phyloP scores from a whole-genome alignment of 2,888 invertebrate genomes.

The Mesorhabditis sp. region DNA sequence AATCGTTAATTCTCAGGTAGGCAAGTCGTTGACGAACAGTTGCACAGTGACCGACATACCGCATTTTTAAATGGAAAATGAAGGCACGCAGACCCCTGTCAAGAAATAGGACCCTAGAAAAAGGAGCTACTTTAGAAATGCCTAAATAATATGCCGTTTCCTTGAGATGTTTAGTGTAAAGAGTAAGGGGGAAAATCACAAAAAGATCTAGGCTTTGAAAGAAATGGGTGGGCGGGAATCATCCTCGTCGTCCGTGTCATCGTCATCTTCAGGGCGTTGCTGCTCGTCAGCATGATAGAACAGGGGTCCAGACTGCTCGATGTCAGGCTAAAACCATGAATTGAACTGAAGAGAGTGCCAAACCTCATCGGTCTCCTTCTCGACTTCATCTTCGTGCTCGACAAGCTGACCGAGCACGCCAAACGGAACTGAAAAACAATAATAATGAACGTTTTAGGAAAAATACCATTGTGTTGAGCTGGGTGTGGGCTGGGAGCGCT shows the following conservation, averaged over 20 bases:
- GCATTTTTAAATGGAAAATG: too few relatives aligned
- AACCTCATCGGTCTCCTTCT: slow-evolving; percentile 9
- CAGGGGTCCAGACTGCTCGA: too few relatives aligned
- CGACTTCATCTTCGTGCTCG: slow-evolving; percentile 21
- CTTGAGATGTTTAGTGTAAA: too few relatives aligned
- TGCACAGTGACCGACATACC: too few relatives aligned
- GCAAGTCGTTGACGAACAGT: too few relatives aligned
- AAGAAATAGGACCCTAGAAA: too few relatives aligned
- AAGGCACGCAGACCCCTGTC: too few relatives aligned
- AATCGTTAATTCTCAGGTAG: too few relatives aligned
- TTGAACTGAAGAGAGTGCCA: background rate
- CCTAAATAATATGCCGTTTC: too few relatives aligned
- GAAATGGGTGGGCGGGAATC: background rate
- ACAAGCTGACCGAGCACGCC: slow-evolving; percentile 2
- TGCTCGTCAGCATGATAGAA: slow-evolving; percentile 10
- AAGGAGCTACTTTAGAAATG: too few relatives aligned
- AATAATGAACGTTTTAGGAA: too few relatives aligned
- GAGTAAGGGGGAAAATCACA: background rate
- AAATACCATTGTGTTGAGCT: background rate
- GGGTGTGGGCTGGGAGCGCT: background rate
- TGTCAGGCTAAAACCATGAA: too few relatives aligned
- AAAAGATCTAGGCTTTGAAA: background rate
- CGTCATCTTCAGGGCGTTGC: slow-evolving; percentile 10
- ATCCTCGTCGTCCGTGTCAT: slow-evolving; percentile 6
- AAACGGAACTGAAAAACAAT: background rate